Percentiles rank a stretch among this genome's conserved stretches.
phyloP scores from a whole-genome alignment of 2,113 vertebrate genomes.

The Hypanus sabinus region DNA sequence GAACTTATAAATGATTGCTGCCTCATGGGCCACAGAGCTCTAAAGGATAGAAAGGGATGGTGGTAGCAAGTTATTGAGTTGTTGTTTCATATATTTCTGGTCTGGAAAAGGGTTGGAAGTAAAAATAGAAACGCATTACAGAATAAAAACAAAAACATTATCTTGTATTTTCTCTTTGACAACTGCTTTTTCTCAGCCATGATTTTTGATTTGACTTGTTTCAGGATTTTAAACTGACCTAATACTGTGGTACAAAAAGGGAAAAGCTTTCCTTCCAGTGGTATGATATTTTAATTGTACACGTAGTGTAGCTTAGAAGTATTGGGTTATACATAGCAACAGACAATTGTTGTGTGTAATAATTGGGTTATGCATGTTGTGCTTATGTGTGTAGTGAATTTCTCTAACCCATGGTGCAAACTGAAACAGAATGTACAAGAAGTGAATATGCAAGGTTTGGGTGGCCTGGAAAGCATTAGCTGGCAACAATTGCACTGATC shows the following conservation, averaged over 20 bases:
- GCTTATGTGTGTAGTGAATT: not conserved
- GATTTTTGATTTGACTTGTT: not conserved
- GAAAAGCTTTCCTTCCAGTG: not conserved
- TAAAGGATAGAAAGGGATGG: too few species aligned
- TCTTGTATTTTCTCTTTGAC: not conserved
- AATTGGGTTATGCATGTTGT: not conserved
- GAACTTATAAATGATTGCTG: not conserved
- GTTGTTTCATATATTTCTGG: not conserved
- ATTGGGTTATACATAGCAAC: not conserved
- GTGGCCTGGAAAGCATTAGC: not conserved
- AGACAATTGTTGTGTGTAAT: too few species aligned
- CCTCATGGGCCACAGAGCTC: too few species aligned
- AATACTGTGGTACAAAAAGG: not conserved
- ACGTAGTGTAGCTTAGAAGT: not conserved
- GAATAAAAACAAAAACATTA: not conserved
- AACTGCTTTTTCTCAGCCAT: not conserved
- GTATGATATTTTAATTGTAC: not conserved
- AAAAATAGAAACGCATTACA: not conserved
- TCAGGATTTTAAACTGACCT: not conserved
- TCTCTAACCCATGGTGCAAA: not conserved
- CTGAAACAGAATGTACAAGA: not conserved
- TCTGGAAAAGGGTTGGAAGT: not conserved
- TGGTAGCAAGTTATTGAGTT: not conserved
- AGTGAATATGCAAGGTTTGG: not conserved
- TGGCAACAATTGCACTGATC: slow-evolving; percentile 34